Conservation (phyloP, 2,888 invertebrate genomes). For the Gastracanthus pulcherrimus region DNA sequence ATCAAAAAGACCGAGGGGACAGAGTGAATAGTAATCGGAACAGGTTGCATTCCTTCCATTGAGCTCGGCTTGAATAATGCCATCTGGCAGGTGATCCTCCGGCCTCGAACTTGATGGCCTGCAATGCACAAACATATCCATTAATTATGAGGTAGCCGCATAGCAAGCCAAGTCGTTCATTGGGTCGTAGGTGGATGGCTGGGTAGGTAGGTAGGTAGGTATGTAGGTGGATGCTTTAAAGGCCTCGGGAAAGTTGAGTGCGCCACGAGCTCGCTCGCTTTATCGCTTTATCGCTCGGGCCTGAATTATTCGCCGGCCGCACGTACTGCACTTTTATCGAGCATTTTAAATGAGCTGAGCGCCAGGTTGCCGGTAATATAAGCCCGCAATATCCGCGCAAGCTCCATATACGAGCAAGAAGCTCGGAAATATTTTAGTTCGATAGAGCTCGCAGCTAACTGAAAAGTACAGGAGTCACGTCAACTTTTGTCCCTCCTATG, state of each 20-base stretch:
- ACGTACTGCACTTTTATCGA: not conserved
- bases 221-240: not conserved
- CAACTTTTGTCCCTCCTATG: too few species aligned
- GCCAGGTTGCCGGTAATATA: not conserved
- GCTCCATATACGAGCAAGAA: not conserved
- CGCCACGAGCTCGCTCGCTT: not conserved
- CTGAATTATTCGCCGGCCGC: too few species aligned
- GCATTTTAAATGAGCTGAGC: not conserved
- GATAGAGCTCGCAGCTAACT: not conserved
- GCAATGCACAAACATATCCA: slow-evolving; percentile 54
- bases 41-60: slow-evolving; percentile 79
- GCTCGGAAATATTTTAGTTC: not conserved
- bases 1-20: slow-evolving; percentile 80
- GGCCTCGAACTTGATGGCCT: slow-evolving; percentile 82
- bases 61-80: slow-evolving; percentile 81
- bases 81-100: slow-evolving; percentile 78
- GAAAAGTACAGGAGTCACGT: too few species aligned
- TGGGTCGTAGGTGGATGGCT: too few species aligned
- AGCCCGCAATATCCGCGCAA: not conserved
- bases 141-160: not conserved
- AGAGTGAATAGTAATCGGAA: slow-evolving; percentile 77
- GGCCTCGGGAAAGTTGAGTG: not conserved
- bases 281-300: too few species aligned
- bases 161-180: not conserved
- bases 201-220: too few species aligned